A percentile compares a stretch with the other conserved stretches of the same genome.
phyloP scores from a whole-genome alignment of 2,797 vertebrate genomes.

The Podarcis siculus region DNA sequence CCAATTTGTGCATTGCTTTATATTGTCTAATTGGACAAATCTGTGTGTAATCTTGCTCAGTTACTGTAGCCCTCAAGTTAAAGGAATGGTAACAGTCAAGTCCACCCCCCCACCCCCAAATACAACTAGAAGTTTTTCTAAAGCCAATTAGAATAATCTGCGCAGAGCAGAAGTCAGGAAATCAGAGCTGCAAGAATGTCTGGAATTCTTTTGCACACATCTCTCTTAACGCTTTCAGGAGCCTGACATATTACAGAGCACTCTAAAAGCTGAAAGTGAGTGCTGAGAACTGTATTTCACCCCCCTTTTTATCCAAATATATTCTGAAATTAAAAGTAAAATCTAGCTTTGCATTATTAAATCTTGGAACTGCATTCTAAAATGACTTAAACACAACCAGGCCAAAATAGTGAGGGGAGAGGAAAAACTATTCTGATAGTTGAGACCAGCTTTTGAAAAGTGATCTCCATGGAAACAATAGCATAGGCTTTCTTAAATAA shows the following conservation, averaged over 20 bases:
- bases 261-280: conserved; percentile 45
- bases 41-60: background rate
- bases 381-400: background rate
- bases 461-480: background rate
- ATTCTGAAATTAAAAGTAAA: conserved; percentile 45
- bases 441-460: conserved; percentile 10
- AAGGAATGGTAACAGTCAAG: background rate
- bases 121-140: conserved; percentile 38
- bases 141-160: conserved; percentile 49
- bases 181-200: conserved; percentile 70
- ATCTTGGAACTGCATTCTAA: background rate
- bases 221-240: conserved; percentile 69
- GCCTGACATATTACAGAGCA: conserved; percentile 59
- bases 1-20: background rate
- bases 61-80: conserved; percentile 8
- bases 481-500: background rate
- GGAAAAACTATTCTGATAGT: no score
- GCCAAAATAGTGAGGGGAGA: background rate
- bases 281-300: background rate
- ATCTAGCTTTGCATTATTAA: conserved; percentile 46
- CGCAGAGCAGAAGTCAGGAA: conserved; percentile 62
- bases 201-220: conserved; percentile 75
- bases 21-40: no score
- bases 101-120: background rate
- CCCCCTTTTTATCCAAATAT: background rate